Evolutionary conservation across 30 jellyfish, hydroid and myxozoan genomes (phyloP), one percentile per base, ranked within the genome.

Genomic region (Clytia hemisphaerica): DNA sequence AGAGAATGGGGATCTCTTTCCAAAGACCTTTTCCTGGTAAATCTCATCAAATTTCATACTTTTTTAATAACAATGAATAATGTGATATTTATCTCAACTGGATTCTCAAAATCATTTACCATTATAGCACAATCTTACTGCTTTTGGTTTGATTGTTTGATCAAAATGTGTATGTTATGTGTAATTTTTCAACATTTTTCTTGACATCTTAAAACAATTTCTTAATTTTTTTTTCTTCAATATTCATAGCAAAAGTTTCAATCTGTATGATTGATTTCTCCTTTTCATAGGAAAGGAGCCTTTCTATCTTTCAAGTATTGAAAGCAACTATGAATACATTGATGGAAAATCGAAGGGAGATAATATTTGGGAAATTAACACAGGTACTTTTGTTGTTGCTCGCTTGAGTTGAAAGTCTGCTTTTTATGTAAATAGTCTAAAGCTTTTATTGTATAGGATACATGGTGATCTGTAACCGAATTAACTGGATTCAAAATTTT

Each of bases 1-100:
- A 31, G 90, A 54, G 97, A 88, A 88, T 88, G 97, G 97, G 97
- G 94, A 0, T 60, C 57, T 19, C 67, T 88, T 2, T 81, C 84
- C 88, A 88, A 80, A 38, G 82, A 88, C 38, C 58, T 80, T 19
- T 88, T 28, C 69, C 29, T 79, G 79, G 97, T 88, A 88, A 38
- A 88, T 50, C 4, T 47, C n/a, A 21, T 42, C n/a, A 10, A 10
- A 10, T 42, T 42, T 42, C n/a, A 10, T 42, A 10, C 12, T 10
- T 42, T 42, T 42, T n/a, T 10, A 42, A n/a, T 10, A n/a, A n/a
- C n/a, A n/a, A n/a, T n/a, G n/a, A n/a, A n/a, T n/a, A n/a, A n/a
- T n/a, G n/a, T n/a, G n/a, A n/a, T n/a, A n/a, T n/a, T n/a, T n/a
- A n/a, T n/a, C n/a, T n/a, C n/a, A n/a, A n/a, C n/a, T n/a, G n/a